These are phyloP conservation scores for Esox masquinongy DNA, from an alignment of 2,797 vertebrate species.

Conservation along the genomic window DNA sequence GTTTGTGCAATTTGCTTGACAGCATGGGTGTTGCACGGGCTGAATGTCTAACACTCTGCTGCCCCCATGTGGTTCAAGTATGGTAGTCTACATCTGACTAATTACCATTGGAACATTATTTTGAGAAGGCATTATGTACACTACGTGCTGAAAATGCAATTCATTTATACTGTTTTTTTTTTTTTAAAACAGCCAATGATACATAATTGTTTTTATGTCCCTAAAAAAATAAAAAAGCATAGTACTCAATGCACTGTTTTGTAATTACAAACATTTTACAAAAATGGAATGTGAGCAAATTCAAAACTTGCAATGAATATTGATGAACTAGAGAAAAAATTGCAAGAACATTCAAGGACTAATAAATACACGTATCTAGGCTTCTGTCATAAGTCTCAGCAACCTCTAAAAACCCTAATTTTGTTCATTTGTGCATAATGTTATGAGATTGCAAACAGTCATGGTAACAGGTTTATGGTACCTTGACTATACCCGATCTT, in stretches of 20 bases:
- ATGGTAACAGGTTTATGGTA: constrained; percentile 38
- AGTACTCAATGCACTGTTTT: too few species aligned
- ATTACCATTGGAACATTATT: not conserved
- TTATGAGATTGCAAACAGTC: not conserved
- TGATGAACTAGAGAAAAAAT: too few species aligned
- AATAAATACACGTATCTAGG: not conserved
- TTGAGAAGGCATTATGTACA: too few species aligned
- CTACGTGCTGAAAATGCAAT: too few species aligned
- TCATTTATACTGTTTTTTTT: too few species aligned
- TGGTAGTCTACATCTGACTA: constrained; percentile 14
- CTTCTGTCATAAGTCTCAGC: not conserved
- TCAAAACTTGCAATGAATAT: too few species aligned
- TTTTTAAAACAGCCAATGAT: too few species aligned
- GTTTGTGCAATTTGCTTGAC: not conserved
- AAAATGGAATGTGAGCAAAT: too few species aligned
- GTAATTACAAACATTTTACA: too few species aligned
- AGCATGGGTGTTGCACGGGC: not conserved
- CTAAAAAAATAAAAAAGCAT: too few species aligned
- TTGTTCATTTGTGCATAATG: not conserved
- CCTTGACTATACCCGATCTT: constrained; percentile 77
- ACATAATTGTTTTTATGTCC: too few species aligned
- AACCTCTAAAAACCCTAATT: not conserved
- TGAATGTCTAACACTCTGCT: constrained; percentile 30
- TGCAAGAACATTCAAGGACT: too few species aligned
- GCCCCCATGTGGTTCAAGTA: constrained; percentile 50